Percentiles rank a stretch among this genome's conserved stretches.
phyloP scores from a whole-genome alignment of 2,888 invertebrate genomes.

The Eristalis arbustorum region DNA sequence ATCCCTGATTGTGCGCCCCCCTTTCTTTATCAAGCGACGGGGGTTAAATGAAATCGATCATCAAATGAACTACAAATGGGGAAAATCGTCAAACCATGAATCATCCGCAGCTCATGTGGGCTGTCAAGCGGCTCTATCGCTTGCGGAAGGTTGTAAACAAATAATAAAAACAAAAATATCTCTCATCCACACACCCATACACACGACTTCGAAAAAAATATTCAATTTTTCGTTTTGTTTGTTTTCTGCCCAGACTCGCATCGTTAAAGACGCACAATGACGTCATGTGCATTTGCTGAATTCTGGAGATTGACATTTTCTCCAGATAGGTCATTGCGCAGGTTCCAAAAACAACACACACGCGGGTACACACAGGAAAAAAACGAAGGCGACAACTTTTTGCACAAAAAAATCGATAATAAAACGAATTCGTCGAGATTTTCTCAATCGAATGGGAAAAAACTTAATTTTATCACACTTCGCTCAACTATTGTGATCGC shows the following conservation, averaged over 20 bases:
- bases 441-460: constrained; percentile 1
- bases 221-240: constrained; percentile 20
- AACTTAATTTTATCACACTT: neutral
- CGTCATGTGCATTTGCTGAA: constrained; percentile 45
- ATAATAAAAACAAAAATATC: constrained; percentile 49
- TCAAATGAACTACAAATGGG: neutral
- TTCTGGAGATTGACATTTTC: neutral
- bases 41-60: neutral
- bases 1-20: neutral
- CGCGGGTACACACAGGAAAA: neutral
- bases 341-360: constrained; percentile 40
- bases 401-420: constrained; percentile 67
- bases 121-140: neutral
- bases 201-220: neutral
- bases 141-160: constrained; percentile 32
- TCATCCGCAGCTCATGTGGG: constrained; percentile 15
- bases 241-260: neutral
- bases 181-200: constrained; percentile 18
- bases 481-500: neutral
- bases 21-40: neutral
- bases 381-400: neutral
- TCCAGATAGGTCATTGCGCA: constrained; percentile 45
- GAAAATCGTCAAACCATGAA: constrained; percentile 5
- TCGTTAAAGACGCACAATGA: constrained; percentile 13
- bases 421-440: constrained; percentile 21